Base-by-base conservation (phyloP, 2,888 invertebrate genomes). In the Cephalotes varians region DNA sequence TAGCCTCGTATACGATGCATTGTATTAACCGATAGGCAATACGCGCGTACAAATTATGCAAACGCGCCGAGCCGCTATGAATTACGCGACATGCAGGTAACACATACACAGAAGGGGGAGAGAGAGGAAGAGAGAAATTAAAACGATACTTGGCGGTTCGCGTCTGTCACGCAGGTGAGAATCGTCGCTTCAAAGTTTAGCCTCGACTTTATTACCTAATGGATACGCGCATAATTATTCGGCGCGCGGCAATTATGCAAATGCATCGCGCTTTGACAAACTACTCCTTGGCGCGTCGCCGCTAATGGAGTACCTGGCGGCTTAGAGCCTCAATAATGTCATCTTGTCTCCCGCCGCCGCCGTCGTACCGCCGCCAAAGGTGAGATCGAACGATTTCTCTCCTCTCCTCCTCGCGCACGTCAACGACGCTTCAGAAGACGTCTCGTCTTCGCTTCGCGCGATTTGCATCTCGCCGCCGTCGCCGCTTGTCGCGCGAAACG, bases 221-320 rank as follows among this genome's bases (percentile, higher is more conserved):
- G 69, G 77, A 79, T 79, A 79, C 77, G 69, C 77, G 77, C 77
- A 79, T 79, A 79, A 79, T 79, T 79, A 79, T 79, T 79, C 77
- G 69, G 2, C 77, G 77, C 69, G 69, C 69, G 69, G 77, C 77
- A 79, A 79, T 79, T 79, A 79, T 79, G 77, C 69, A 79, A 79
- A 79, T 79, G 77, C 69, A 69, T 56, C 56, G 56, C 77, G 54
- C 77, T 69, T 79, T 79, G 77, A 79, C 69, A 79, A 79, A 69
- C 77, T 69, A 44, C 56, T 69, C 77, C 77, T 79, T 79, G 77
- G 69, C 77, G 49, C 64, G 74, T 76, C 64, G 64, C 74, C 74
- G 65, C 44, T 79, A 79, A 79, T 79, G 69, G 77, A 79, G 77
- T 79, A 69, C 77, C 77, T 69, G 44, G 77, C 77, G 77, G 77